phyloP scores from a whole-genome alignment of 2,113 vertebrate genomes.

The Larimichthys polyactis region DNA sequence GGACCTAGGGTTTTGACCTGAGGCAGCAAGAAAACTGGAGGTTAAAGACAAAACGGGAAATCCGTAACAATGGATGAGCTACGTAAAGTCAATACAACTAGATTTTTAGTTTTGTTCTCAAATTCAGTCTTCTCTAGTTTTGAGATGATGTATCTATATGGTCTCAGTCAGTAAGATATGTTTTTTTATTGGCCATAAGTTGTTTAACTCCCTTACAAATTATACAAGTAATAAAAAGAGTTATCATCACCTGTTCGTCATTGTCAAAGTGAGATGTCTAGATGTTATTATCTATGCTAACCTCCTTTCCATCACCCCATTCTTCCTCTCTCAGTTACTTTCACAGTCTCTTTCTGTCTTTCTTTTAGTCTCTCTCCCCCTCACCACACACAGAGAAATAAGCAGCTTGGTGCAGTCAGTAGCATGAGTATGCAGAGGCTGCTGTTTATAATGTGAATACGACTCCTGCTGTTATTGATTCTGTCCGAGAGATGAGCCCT shows the following conservation, averaged over 20 bases:
- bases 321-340: constrained; percentile 2
- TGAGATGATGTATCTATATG: background rate
- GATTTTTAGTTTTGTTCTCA: too few species aligned
- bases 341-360: constrained; percentile 2
- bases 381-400: constrained; percentile 24
- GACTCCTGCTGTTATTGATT: constrained; percentile 80
- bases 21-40: too few species aligned
- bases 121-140: background rate
- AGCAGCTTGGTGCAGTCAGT: constrained; percentile 42
- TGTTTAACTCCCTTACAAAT: background rate
- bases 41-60: too few species aligned
- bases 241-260: background rate
- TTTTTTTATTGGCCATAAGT: background rate
- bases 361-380: background rate
- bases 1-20: too few species aligned
- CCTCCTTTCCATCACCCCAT: background rate
- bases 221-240: background rate
- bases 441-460: constrained; percentile 79
- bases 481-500: constrained; percentile 80
- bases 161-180: background rate
- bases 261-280: too few species aligned
- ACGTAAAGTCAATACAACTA: too few species aligned
- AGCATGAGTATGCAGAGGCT: constrained; percentile 73
- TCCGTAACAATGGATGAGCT: too few species aligned
- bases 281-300: background rate